Percentiles rank a stretch among this genome's conserved stretches.
These are phyloP conservation scores for Meles meles DNA, from an alignment of 2,113 vertebrate species.

Conservation along the genomic window DNA sequence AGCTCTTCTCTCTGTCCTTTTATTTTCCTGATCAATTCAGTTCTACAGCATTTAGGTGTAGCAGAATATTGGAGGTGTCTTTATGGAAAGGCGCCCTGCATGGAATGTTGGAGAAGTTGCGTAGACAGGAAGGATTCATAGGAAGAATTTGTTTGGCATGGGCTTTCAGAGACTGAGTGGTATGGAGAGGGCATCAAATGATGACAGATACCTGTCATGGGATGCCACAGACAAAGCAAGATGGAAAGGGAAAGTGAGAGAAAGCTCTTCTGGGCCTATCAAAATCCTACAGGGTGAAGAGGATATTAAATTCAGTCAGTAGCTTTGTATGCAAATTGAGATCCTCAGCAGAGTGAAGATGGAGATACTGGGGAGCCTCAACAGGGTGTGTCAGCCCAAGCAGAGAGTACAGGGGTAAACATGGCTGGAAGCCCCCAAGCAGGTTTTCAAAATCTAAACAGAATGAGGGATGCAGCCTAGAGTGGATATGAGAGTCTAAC, in stretches of 20 bases:
- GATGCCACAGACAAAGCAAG: not conserved
- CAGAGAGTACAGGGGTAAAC: not conserved
- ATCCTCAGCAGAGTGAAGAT: not conserved
- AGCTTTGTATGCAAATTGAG: not conserved
- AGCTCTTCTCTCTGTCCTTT: not conserved
- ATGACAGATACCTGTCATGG: not conserved
- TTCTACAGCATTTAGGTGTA: not conserved
- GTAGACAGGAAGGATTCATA: not conserved
- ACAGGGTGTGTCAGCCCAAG: not conserved
- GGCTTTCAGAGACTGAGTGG: not conserved
- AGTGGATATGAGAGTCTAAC: not conserved
- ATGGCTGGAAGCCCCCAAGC: not conserved
- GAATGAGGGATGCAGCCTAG: not conserved
- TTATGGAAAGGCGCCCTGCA: not conserved
- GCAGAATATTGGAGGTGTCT: not conserved
- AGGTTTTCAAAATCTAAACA: not conserved
- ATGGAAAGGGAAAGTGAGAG: not conserved
- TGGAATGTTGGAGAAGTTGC: not conserved
- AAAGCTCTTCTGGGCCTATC: not conserved
- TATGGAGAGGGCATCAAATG: not conserved
- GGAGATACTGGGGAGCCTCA: not conserved
- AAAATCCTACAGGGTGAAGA: not conserved
- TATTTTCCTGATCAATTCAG: not conserved
- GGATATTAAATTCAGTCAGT: not conserved
- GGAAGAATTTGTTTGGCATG: not conserved